A percentile compares a stretch with the other conserved stretches of the same genome.
Evolutionary conservation across 1,140 invertebrate genomes (phyloP).

Genomic region (Plectrocnemia conspersa): DNA sequence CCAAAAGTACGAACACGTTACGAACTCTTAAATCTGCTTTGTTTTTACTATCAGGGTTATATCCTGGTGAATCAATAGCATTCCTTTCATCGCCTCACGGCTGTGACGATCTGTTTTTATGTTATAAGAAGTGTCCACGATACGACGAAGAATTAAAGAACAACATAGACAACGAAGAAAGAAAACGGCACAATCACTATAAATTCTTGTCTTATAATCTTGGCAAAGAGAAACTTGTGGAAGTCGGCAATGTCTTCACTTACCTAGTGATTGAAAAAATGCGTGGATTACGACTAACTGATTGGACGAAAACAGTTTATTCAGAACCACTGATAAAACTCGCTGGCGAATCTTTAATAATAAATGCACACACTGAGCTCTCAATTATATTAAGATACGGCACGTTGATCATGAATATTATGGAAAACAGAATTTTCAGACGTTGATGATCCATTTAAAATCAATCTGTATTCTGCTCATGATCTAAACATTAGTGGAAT

Average conservation of each 20-base stretch:
- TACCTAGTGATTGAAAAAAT: constrained; percentile 29
- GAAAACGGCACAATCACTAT: constrained; percentile 7
- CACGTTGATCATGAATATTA: constrained; percentile 21
- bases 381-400: constrained; percentile 19
- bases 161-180: constrained; percentile 15
- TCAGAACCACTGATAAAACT: constrained; percentile 25
- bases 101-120: constrained; percentile 20
- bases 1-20: constrained; percentile 26
- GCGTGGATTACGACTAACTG: constrained; percentile 21
- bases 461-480: constrained; percentile 26
- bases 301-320: constrained; percentile 28
- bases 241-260: constrained; percentile 18
- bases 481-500: constrained; percentile 25
- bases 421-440: neutral
- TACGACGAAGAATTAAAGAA: constrained; percentile 14
- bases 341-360: constrained; percentile 17
- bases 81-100: constrained; percentile 8
- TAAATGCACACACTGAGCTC: constrained; percentile 1
- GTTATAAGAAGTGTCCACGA: constrained; percentile 20
- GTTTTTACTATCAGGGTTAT: constrained; percentile 23
- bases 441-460: neutral
- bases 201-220: neutral
- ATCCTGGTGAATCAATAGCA: constrained; percentile 28
- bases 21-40: constrained; percentile 29
- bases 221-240: neutral